A percentile compares a stretch with the other conserved stretches of the same genome.
Evolutionary conservation across 2,797 vertebrate species (phyloP).

Genomic region (Rallus crepitans): DNA sequence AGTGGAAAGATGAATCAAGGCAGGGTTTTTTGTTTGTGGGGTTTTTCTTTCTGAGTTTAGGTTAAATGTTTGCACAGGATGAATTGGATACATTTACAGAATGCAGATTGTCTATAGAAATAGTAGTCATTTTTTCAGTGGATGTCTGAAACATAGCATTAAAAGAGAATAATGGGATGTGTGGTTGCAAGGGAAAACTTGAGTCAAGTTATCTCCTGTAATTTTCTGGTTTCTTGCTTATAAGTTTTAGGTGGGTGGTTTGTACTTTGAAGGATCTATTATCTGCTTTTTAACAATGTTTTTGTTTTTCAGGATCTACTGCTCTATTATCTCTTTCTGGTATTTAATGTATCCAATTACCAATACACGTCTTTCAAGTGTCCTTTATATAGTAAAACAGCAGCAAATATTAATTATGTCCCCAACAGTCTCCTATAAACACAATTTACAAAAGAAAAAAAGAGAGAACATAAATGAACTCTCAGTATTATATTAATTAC

Average conservation of each 20-base stretch:
- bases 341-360: not conserved
- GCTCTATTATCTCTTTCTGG: not conserved
- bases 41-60: not conserved
- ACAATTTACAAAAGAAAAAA: not conserved
- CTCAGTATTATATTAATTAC: constrained; percentile 37
- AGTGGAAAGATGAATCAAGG: not conserved
- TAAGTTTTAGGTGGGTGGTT: not conserved
- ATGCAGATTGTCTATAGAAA: not conserved
- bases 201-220: not conserved
- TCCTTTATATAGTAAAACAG: not conserved
- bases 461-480: not conserved
- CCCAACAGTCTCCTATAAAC: not conserved
- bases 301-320: not conserved
- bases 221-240: not conserved
- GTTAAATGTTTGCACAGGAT: not conserved
- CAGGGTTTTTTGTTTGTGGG: not conserved
- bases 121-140: not conserved
- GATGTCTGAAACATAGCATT: not conserved
- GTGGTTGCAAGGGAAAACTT: not conserved
- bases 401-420: constrained; percentile 6
- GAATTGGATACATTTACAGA: not conserved
- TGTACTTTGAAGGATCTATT: not conserved
- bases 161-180: not conserved
- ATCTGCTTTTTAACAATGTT: not conserved
- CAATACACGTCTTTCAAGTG: not conserved